These are phyloP conservation scores for Halichondria panicea DNA, from an alignment of 37 sponge, comb jelly and placozoan species.

Conservation along the genomic window DNA sequence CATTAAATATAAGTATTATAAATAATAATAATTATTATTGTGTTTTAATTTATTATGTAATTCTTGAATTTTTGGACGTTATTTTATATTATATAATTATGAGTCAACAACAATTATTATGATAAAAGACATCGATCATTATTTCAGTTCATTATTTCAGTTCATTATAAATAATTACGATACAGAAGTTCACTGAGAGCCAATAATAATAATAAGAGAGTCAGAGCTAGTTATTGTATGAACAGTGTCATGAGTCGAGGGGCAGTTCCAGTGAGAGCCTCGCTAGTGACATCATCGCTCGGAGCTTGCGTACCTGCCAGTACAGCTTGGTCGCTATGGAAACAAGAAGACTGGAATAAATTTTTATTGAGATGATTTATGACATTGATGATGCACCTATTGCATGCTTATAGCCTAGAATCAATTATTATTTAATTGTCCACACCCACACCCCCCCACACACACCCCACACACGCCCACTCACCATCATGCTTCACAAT, in stretches of 20 bases:
- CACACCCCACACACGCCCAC: neutral
- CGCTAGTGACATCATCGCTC: constrained; percentile 53
- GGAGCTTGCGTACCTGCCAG: constrained; percentile 52
- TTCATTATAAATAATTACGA: no score
- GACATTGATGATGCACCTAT: neutral
- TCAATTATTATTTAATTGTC: neutral
- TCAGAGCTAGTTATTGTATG: neutral
- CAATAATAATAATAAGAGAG: neutral
- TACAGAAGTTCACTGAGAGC: no score
- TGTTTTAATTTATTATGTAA: neutral
- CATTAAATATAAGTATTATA: neutral
- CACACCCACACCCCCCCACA: neutral
- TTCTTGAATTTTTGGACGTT: neutral
- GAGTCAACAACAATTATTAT: neutral
- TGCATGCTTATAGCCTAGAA: neutral
- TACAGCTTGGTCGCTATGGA: constrained; percentile 45
- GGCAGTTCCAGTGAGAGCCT: constrained; percentile 37
- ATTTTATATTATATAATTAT: neutral
- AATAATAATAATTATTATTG: neutral
- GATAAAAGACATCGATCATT: no score
- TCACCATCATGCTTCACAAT: constrained; percentile 59
- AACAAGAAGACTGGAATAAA: neutral
- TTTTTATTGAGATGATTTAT: neutral
- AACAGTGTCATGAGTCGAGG: neutral
- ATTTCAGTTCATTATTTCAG: no score